Percentiles rank a stretch among this genome's conserved stretches.
Conservation (phyloP, 2,113 vertebrate species). For the Columba livia region DNA sequence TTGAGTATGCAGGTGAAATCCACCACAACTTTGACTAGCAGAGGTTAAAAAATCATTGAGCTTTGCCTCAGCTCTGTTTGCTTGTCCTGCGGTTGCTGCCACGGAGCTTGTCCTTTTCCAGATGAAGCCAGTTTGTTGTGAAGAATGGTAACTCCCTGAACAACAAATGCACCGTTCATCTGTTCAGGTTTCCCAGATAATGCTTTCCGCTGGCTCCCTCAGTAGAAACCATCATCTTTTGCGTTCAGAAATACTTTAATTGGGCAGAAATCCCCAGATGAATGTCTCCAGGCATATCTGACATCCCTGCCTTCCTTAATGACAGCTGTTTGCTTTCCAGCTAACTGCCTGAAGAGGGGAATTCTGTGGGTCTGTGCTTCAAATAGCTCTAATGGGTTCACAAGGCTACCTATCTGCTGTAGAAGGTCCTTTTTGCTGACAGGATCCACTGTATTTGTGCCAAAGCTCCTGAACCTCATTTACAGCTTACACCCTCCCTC, state of each 20-base stretch:
- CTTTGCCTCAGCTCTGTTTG: neutral
- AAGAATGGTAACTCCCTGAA: accelerated
- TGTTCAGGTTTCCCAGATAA: neutral
- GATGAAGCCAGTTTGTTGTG: neutral
- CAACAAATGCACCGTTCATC: accelerated
- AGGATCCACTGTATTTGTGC: slow-evolving; percentile 34
- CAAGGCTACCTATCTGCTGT: neutral
- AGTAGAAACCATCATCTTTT: neutral
- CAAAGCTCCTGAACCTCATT: neutral
- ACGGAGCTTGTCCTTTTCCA: neutral
- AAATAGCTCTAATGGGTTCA: neutral
- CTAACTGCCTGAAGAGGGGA: neutral
- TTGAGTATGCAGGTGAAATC: neutral
- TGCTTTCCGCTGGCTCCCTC: neutral
- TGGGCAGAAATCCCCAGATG: slow-evolving; percentile 45
- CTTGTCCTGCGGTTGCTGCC: neutral
- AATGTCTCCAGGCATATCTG: slow-evolving; percentile 5
- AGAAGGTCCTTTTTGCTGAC: slow-evolving; percentile 3
- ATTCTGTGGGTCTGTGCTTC: neutral
- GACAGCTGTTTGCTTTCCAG: slow-evolving; percentile 48
- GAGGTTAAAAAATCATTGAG: neutral
- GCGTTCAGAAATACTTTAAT: slow-evolving; percentile 33
- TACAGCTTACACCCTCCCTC: neutral
- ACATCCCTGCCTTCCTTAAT: neutral
- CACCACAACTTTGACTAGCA: neutral